Evolutionary conservation across 35 echinoderm and acorn worm species (phyloP).

Genomic region (Ptychodera flava): DNA sequence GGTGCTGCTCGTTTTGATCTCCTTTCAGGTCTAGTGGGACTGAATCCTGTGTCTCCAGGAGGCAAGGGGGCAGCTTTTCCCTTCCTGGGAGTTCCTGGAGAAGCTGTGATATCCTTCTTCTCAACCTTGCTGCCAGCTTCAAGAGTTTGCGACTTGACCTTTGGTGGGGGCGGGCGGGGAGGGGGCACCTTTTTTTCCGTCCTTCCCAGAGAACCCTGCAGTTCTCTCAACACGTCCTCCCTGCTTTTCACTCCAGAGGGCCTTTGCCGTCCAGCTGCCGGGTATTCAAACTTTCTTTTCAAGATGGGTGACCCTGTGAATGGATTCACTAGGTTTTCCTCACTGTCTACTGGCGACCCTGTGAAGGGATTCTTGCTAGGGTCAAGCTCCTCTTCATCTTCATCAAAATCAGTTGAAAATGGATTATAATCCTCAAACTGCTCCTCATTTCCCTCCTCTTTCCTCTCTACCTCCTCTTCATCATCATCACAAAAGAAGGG

Average conservation of each 20-base stretch:
- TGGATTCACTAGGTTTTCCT: conserved; percentile 34
- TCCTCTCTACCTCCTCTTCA: conserved; percentile 22
- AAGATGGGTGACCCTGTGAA: conserved; percentile 49
- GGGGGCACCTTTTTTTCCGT: conserved; percentile 13
- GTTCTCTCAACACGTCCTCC: conserved; percentile 77
- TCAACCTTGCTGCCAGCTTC: not conserved
- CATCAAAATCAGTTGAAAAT: not conserved
- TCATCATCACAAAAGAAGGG: conserved; percentile 82
- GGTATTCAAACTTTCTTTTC: conserved; percentile 17
- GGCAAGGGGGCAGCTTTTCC: conserved; percentile 4
- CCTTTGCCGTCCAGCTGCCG: conserved; percentile 28
- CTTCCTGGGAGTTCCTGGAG: not conserved
- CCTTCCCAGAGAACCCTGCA: conserved; percentile 59
- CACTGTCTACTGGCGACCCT: not conserved
- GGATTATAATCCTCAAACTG: not conserved
- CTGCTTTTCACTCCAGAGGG: conserved; percentile 80
- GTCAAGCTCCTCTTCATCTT: not conserved
- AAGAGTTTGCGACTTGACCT: not conserved
- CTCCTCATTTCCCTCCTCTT: not conserved
- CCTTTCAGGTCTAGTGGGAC: conserved; percentile 8
- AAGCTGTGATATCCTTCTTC: not conserved
- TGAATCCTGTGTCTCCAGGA: not conserved
- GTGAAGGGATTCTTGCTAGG: not conserved
- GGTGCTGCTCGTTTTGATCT: conserved; percentile 4
- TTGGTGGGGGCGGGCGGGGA: conserved; percentile 8